Evolutionary conservation across 1,140 invertebrate genomes (phyloP).

Genomic region (Lepidostoma basale): DNA sequence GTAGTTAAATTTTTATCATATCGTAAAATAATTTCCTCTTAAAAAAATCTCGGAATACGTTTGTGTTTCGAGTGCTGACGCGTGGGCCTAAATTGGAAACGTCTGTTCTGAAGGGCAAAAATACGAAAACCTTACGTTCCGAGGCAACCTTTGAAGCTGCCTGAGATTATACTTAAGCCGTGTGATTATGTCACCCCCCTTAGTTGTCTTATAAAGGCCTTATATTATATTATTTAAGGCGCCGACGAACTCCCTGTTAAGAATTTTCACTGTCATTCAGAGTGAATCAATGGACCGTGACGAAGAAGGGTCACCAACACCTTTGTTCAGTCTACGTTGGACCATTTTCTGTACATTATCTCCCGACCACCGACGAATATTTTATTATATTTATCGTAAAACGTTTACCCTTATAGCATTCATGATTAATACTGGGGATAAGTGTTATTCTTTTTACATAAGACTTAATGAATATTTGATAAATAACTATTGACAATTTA

Average conservation of each 20-base stretch:
- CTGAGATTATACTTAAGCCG: background rate
- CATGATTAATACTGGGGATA: too few relatives aligned
- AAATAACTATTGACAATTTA: too few relatives aligned
- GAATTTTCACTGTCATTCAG: slow-evolving; percentile 13
- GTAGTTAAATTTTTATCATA: too few relatives aligned
- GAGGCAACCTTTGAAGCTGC: background rate
- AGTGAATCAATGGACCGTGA: slow-evolving; percentile 2
- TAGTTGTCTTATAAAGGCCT: slow-evolving; percentile 6
- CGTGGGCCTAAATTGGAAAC: background rate
- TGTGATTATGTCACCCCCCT: slow-evolving; percentile 13
- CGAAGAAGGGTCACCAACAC: background rate
- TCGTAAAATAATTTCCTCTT: too few relatives aligned
- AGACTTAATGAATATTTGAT: too few relatives aligned
- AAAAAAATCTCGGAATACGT: too few relatives aligned
- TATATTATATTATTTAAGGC: slow-evolving; percentile 8
- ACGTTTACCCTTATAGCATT: too few relatives aligned
- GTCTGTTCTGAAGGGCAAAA: background rate
- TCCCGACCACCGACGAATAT: too few relatives aligned
- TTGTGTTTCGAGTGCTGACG: background rate
- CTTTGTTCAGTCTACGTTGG: too few relatives aligned
- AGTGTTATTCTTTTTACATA: too few relatives aligned
- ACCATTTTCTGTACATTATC: too few relatives aligned
- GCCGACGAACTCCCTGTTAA: background rate
- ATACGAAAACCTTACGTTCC: background rate
- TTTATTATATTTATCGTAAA: too few relatives aligned